A percentile compares a stretch with the other conserved stretches of the same genome.
Conservation (phyloP, 2,113 vertebrate genomes). For the Dasyurus viverrinus region DNA sequence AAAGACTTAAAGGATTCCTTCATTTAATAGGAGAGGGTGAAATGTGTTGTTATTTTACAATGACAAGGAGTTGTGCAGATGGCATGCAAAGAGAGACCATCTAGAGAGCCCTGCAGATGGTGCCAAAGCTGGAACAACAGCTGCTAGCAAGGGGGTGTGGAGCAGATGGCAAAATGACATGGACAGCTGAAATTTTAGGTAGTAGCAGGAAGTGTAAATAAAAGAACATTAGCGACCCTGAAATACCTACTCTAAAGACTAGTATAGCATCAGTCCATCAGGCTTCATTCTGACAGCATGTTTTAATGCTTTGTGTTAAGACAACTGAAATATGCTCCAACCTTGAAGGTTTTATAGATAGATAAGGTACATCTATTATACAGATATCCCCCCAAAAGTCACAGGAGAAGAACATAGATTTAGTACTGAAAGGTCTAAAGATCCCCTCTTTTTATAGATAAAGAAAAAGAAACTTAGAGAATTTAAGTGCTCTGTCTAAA, state of each 20-base stretch:
- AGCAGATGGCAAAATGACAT: constrained; percentile 70
- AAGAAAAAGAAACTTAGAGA: background rate
- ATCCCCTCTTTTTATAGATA: background rate
- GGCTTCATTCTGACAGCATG: constrained; percentile 52
- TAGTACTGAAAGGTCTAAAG: background rate
- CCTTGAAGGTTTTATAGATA: background rate
- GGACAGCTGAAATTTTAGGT: constrained; percentile 58
- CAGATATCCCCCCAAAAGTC: background rate
- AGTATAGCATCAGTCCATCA: constrained; percentile 50
- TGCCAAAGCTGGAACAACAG: constrained; percentile 60
- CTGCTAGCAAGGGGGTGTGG: constrained; percentile 41
- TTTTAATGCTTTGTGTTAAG: constrained; percentile 40
- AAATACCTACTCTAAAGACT: constrained; percentile 70
- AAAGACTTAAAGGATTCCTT: constrained; percentile 66
- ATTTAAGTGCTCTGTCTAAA: background rate
- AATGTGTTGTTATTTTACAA: constrained; percentile 57
- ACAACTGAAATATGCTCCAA: background rate
- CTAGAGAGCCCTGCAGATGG: constrained; percentile 61
- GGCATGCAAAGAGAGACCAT: constrained; percentile 31
- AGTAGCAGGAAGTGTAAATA: constrained; percentile 46
- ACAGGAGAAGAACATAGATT: background rate
- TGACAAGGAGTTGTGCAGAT: constrained; percentile 60
- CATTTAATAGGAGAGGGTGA: constrained; percentile 34
- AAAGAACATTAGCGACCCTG: constrained; percentile 54
- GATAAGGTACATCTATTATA: background rate